Percentiles rank a stretch among this genome's conserved stretches.
phyloP scores from a whole-genome alignment of 2,113 vertebrate genomes.

The Stigmatopora argus region DNA sequence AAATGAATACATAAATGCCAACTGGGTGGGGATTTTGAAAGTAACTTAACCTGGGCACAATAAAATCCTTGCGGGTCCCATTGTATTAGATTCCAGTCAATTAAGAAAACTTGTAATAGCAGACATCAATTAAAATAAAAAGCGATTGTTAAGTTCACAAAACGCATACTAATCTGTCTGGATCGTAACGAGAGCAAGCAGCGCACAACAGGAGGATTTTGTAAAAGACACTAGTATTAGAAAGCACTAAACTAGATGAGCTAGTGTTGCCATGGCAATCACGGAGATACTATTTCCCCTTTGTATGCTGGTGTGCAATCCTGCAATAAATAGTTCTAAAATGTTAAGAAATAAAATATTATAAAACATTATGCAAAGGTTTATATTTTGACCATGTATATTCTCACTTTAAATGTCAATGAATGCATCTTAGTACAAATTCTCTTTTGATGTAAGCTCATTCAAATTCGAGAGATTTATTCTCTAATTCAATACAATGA shows the following conservation, averaged over 20 bases:
- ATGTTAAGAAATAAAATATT: neutral
- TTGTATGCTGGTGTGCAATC: neutral
- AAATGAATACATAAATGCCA: neutral
- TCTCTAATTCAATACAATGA: neutral
- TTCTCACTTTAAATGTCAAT: neutral
- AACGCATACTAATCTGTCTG: no score
- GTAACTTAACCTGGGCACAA: neutral
- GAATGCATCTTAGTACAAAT: neutral
- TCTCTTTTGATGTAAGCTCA: neutral
- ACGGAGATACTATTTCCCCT: neutral
- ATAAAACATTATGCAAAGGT: neutral
- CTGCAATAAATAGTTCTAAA: no score
- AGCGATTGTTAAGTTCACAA: neutral
- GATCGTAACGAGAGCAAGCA: neutral
- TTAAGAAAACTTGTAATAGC: neutral
- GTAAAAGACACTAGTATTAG: neutral
- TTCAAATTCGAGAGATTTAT: neutral
- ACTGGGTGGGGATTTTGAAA: neutral
- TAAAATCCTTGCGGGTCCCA: neutral
- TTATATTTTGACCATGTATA: neutral
- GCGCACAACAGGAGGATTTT: neutral
- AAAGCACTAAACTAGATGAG: constrained; percentile 1
- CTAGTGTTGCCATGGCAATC: constrained; percentile 9
- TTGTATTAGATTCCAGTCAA: neutral
- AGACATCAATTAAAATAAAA: neutral